Conservation (phyloP, 2,888 invertebrate species). For the Eurytoma californica region DNA sequence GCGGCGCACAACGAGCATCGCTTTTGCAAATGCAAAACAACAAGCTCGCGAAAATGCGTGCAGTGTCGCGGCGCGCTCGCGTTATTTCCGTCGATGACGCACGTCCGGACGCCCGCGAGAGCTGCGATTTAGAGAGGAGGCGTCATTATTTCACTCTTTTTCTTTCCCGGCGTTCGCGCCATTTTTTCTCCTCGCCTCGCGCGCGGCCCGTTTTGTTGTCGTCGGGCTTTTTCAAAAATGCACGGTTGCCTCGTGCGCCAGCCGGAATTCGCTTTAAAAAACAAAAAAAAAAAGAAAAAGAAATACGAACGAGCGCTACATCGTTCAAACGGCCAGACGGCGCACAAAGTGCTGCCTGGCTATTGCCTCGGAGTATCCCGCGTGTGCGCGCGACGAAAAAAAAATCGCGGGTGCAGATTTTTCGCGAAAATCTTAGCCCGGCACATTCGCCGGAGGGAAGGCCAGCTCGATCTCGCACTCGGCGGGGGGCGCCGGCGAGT, state of each 20-base stretch:
- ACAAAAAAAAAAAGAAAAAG: not conserved
- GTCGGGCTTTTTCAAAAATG: conserved; percentile 20
- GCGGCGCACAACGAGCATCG: conserved; percentile 4
- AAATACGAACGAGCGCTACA: no score
- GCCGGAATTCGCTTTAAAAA: conserved; percentile 46
- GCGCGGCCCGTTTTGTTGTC: conserved; percentile 20
- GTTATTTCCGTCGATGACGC: conserved; percentile 40
- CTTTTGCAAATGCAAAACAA: conserved; percentile 13
- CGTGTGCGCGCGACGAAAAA: not conserved
- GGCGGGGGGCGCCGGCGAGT: conserved; percentile 6
- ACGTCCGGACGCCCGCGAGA: conserved; percentile 37
- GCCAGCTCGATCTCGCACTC: conserved; percentile 35
- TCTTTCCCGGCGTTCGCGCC: conserved; percentile 17
- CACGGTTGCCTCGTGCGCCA: not conserved
- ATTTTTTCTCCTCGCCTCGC: not conserved
- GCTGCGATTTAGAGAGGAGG: conserved; percentile 40
- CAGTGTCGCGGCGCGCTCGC: conserved; percentile 13
- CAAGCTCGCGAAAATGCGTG: conserved; percentile 16
- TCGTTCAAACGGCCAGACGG: conserved; percentile 26
- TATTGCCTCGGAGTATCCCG: conserved; percentile 33
- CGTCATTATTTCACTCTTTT: conserved; percentile 42
- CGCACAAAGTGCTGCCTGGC: conserved; percentile 9
- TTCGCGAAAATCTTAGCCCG: conserved; percentile 13
- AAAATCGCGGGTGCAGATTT: not conserved
- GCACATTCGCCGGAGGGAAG: conserved; percentile 2